Percentiles rank a stretch among this genome's conserved stretches.
These are phyloP conservation scores for Caenorhabditis remanei DNA, from an alignment of 1,140 invertebrate species.

Conservation along the genomic window DNA sequence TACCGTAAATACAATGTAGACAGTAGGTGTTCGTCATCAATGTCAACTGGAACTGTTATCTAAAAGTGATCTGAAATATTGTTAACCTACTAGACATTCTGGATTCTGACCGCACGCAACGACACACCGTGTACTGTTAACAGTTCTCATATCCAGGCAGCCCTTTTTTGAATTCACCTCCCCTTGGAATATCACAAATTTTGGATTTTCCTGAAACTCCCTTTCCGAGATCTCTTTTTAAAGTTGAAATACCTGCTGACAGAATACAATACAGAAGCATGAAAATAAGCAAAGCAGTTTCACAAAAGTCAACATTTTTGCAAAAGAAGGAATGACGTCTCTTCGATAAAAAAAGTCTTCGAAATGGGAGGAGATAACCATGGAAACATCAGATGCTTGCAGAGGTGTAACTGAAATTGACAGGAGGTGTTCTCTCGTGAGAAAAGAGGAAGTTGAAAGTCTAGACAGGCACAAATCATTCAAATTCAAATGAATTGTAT, in stretches of 20 bases:
- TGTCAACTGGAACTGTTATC: no score
- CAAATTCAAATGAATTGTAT: no score
- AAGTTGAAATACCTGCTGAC: not conserved
- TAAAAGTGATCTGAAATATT: no score
- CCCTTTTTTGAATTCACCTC: not conserved
- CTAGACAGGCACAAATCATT: no score
- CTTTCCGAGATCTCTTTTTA: no score
- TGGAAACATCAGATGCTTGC: not conserved
- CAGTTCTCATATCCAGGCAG: not conserved
- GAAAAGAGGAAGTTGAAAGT: no score
- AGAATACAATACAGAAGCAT: not conserved
- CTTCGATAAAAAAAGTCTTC: no score
- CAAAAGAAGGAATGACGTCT: not conserved
- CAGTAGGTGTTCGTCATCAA: not conserved
- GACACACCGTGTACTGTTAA: not conserved
- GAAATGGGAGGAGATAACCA: not conserved
- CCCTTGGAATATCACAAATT: not conserved
- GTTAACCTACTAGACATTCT: not conserved
- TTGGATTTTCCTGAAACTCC: not conserved
- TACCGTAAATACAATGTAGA: not conserved
- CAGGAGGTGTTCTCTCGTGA: no score
- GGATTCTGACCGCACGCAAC: not conserved
- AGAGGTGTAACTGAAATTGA: not conserved
- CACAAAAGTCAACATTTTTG: not conserved
- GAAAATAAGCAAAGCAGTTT: not conserved